These are phyloP conservation scores for Cyanoramphus novaezelandiae DNA, from an alignment of 2,113 vertebrate genomes.

Conservation along the genomic window DNA sequence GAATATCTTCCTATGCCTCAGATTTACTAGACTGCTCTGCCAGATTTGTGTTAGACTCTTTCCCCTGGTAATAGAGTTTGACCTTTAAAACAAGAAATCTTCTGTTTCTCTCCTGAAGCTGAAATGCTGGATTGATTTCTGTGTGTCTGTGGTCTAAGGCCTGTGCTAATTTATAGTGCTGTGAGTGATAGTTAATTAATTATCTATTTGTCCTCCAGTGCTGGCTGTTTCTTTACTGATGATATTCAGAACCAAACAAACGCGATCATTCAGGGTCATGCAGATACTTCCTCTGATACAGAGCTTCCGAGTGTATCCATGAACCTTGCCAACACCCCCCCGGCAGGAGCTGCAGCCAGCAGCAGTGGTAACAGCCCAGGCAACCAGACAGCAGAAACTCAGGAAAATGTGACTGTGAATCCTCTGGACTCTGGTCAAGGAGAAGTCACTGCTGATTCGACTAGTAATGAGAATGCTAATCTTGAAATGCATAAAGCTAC, in stretches of 20 bases:
- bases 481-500: constrained; percentile 8
- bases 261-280: constrained; percentile 74
- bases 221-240: constrained; percentile 92
- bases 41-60: background rate
- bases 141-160: background rate
- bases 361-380: background rate
- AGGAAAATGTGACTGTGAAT: background rate
- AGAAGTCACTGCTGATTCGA: background rate
- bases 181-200: constrained; percentile 4
- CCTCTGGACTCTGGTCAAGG: background rate
- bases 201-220: constrained; percentile 72
- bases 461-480: background rate
- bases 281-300: constrained; percentile 75
- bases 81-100: background rate
- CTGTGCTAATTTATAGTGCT: background rate
- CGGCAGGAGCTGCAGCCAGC: background rate
- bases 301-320: constrained; percentile 44
- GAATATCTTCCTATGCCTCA: background rate
- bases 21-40: background rate
- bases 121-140: background rate
- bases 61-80: background rate
- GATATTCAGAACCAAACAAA: constrained; percentile 83
- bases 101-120: background rate
- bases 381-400: constrained; percentile 29
- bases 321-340: background rate